Percentiles rank a stretch among this genome's conserved stretches.
These are phyloP conservation scores for Heliothis subflexa DNA, from an alignment of 1,140 invertebrate species.

Conservation along the genomic window DNA sequence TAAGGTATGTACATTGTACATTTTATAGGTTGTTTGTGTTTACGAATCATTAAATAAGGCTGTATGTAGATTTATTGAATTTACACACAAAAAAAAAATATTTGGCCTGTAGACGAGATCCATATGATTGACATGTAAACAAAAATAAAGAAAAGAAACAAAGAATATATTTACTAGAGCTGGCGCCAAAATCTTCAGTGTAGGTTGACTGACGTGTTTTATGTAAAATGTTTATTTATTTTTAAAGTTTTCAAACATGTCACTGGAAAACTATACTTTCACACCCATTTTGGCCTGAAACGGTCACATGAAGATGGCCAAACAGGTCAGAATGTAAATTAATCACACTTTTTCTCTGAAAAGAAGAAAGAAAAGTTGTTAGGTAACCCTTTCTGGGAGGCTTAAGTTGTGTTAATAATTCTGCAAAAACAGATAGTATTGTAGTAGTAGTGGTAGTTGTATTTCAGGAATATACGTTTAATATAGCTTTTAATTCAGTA, in stretches of 20 bases:
- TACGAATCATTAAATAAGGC: background rate
- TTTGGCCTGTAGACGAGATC: background rate
- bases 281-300: background rate
- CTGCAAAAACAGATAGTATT: too few relatives aligned
- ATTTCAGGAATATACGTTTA: too few relatives aligned
- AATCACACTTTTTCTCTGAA: too few relatives aligned
- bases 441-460: too few relatives aligned
- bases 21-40: background rate
- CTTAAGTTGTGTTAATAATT: too few relatives aligned
- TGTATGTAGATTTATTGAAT: background rate
- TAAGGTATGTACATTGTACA: background rate
- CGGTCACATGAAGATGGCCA: too few relatives aligned
- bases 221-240: background rate
- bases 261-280: background rate
- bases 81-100: background rate
- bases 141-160: slow-evolving; percentile 4
- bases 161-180: background rate
- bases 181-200: slow-evolving; percentile 27
- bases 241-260: background rate
- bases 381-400: too few relatives aligned
- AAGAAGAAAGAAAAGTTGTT: too few relatives aligned
- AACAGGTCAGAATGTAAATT: too few relatives aligned
- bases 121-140: background rate
- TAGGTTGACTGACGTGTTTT: slow-evolving; percentile 19
- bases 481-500: too few relatives aligned